A percentile compares a stretch with the other conserved stretches of the same genome.
These are phyloP conservation scores for Drosophila paramelanica DNA, from an alignment of 2,888 invertebrate genomes.

Conservation along the genomic window DNA sequence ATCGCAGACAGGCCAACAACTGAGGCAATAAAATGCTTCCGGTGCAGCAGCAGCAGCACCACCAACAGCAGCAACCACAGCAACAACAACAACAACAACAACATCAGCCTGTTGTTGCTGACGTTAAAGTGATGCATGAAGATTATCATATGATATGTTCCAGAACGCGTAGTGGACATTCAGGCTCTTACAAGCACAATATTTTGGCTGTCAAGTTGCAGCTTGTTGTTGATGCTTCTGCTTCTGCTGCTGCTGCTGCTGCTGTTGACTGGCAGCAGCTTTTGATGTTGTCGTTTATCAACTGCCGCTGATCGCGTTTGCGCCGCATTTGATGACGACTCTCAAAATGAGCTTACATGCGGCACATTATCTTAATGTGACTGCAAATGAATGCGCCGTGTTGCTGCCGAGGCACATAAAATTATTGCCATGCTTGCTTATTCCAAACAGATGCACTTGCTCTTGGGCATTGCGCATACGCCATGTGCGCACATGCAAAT, in stretches of 20 bases:
- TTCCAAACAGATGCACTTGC: constrained; percentile 7
- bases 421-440: constrained; percentile 22
- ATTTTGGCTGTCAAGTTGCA: constrained; percentile 62
- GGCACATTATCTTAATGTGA: constrained; percentile 80
- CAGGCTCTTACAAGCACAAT: constrained; percentile 46
- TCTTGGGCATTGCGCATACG: constrained; percentile 48
- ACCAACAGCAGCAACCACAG: constrained; percentile 44
- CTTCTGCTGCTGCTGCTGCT: constrained; percentile 35
- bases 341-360: constrained; percentile 68
- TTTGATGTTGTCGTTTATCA: constrained; percentile 75
- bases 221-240: constrained; percentile 28
- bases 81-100: constrained; percentile 22
- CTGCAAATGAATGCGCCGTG: constrained; percentile 69
- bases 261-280: constrained; percentile 38
- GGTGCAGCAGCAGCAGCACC: constrained; percentile 64
- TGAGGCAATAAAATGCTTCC: constrained; percentile 78
- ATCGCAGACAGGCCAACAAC: constrained; percentile 69
- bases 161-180: constrained; percentile 62
- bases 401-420: constrained; percentile 43
- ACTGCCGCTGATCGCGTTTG: constrained; percentile 62
- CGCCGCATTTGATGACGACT: constrained; percentile 74
- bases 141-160: constrained; percentile 81
- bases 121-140: constrained; percentile 80
- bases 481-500: constrained; percentile 43
- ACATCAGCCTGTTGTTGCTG: constrained; percentile 59